Base-by-base conservation (phyloP, 2,113 vertebrate species). In the Passer montanus region DNA sequence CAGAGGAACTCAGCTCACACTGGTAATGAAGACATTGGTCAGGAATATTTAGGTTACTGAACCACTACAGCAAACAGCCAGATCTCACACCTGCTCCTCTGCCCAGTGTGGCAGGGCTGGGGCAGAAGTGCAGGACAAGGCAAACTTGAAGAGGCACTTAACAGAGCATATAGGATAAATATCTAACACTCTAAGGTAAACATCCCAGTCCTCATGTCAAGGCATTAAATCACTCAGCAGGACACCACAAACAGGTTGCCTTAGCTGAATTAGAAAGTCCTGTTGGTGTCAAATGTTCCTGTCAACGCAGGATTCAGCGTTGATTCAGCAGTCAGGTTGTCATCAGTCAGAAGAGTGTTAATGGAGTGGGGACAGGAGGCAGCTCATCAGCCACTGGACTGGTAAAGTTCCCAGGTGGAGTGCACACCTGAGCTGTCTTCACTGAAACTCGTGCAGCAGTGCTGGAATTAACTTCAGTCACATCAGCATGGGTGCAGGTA, bases 321-420 rank as follows among this genome's bases (percentile, higher is more conserved):
- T 86, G 53, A 27, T 31, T 26, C 37, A 68, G 84, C 37, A 86
- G 31, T 14, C 62, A 44, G 11, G 62, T 18, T 20, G 9, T 43
- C 0, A 0, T 18, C 7, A 50, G 26, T 22, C 53, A 50, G 46
- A 60, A 14, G 18, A 23, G 18, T 8, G 27, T 9, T 50, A 0
- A 1, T 59, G 37, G 46, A 77, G 22, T 37, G 37, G 53, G 26
- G 27, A 52, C 33, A 44, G 46, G 22, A 77, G 53, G 33, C 53
- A 77, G 62, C 44, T 77, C 84, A 37, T 37, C 44, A 44, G 73
- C 46, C 33, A 3, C 22, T 22, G 37, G 46, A 87, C 33, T 37
- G 37, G 22, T 77, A 10, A 52, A 27, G 27, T 15, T 52, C 31
- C 33, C 72, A 59, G 31, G 31, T 27, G 44, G 35, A 76, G 26